Conservation (phyloP, 2,888 invertebrate species). For the Andrena bicolor region DNA sequence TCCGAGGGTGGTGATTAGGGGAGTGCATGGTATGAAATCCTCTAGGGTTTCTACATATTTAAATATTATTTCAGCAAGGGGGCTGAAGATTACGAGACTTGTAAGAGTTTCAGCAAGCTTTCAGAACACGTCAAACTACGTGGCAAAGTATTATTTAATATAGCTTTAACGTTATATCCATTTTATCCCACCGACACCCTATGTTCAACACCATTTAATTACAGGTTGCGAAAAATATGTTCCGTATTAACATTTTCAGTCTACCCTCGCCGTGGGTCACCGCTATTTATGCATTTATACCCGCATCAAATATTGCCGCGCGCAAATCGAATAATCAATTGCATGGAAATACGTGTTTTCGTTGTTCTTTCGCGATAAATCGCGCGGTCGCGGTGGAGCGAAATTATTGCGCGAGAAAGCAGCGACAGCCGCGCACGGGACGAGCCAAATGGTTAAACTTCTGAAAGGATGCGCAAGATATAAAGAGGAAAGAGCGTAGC, state of each 20-base stretch:
- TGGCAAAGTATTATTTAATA: too few relatives aligned
- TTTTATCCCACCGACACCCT: too few relatives aligned
- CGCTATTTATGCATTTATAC: constrained; percentile 10
- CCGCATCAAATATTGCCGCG: constrained; percentile 5
- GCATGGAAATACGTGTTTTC: background rate
- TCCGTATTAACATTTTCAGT: too few relatives aligned
- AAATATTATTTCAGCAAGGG: too few relatives aligned
- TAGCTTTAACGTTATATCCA: too few relatives aligned
- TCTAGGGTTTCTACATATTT: too few relatives aligned
- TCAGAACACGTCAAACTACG: too few relatives aligned
- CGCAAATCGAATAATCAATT: constrained; percentile 1
- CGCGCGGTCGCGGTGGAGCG: background rate
- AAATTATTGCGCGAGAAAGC: background rate
- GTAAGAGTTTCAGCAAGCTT: too few relatives aligned
- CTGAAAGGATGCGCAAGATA: background rate
- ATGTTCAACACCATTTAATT: too few relatives aligned
- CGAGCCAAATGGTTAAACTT: background rate
- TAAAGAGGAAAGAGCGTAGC: constrained; percentile 12
- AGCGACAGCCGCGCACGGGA: background rate
- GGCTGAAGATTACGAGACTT: too few relatives aligned
- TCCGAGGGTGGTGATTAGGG: background rate
- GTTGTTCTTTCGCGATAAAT: background rate
- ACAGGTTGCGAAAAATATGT: too few relatives aligned
- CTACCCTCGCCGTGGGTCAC: background rate
- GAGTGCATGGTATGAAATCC: background rate